Conservation (phyloP, 92 coral and sea anemone species). For the Diadumene lineata region DNA sequence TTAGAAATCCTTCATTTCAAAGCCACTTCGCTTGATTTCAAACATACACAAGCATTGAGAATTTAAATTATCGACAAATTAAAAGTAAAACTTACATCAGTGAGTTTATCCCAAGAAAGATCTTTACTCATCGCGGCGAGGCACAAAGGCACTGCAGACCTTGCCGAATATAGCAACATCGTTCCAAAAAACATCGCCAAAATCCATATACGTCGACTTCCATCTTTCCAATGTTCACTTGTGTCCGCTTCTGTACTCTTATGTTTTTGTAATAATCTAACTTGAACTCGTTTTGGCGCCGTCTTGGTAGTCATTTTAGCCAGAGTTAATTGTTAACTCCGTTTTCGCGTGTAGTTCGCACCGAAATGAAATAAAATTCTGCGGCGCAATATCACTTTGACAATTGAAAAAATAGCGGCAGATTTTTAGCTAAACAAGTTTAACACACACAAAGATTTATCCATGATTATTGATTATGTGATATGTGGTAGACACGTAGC, state of each 20-base stretch:
- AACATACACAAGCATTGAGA: too few species aligned
- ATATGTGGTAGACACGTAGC: too few species aligned
- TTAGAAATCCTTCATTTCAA: too few species aligned
- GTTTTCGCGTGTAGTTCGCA: too few species aligned
- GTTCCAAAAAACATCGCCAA: slow-evolving; percentile 85
- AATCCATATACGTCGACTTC: slow-evolving; percentile 77
- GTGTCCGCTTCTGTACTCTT: neutral
- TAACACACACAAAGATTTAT: too few species aligned
- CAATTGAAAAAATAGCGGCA: too few species aligned
- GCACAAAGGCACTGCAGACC: slow-evolving; percentile 88
- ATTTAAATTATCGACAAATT: too few species aligned
- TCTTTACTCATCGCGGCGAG: slow-evolving; percentile 94
- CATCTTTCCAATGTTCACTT: slow-evolving; percentile 70
- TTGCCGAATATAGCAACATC: slow-evolving; percentile 72
- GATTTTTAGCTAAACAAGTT: too few species aligned
- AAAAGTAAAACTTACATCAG: slow-evolving; percentile 64
- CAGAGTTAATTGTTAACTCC: neutral
- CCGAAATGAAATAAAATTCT: too few species aligned
- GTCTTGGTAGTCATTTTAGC: neutral
- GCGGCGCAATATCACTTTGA: too few species aligned
- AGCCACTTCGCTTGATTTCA: too few species aligned
- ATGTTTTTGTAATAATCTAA: neutral
- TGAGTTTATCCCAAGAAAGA: slow-evolving; percentile 88
- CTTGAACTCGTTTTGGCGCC: neutral
- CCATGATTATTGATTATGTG: too few species aligned